Conservation (phyloP, 2,113 vertebrate genomes). For the Nansenia antarctica region DNA sequence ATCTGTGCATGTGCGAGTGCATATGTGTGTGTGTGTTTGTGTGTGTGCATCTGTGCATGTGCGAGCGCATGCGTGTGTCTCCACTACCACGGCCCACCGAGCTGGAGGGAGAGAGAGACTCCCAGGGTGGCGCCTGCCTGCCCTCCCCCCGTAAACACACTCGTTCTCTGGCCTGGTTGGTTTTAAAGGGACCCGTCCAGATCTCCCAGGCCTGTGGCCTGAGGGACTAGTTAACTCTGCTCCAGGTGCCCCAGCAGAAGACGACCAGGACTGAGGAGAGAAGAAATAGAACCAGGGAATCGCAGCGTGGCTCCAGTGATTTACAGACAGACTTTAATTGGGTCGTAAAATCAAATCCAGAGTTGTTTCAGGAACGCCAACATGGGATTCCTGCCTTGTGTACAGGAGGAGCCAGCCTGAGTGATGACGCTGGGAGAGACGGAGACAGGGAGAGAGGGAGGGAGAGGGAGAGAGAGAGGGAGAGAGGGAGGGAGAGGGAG, state of each 20-base stretch:
- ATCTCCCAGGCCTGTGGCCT: slow-evolving; percentile 54
- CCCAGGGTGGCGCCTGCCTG: slow-evolving; percentile 48
- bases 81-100: slow-evolving; percentile 27
- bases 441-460: slow-evolving; percentile 59
- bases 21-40: no score
- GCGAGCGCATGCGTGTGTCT: neutral
- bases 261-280: neutral
- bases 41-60: neutral
- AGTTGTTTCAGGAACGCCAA: slow-evolving; percentile 76
- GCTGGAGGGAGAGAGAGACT: slow-evolving; percentile 37
- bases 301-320: slow-evolving; percentile 46
- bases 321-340: slow-evolving; percentile 77
- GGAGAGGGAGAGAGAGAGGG: slow-evolving; percentile 6
- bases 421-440: no score
- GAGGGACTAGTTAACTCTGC: slow-evolving; percentile 51
- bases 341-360: slow-evolving; percentile 78
- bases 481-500: slow-evolving; percentile 41
- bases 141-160: slow-evolving; percentile 50
- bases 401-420: slow-evolving; percentile 63
- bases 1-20: neutral
- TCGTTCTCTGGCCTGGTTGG: slow-evolving; percentile 39
- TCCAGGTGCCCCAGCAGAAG: slow-evolving; percentile 42
- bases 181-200: slow-evolving; percentile 50
- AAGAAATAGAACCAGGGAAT: slow-evolving; percentile 10
- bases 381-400: slow-evolving; percentile 70